Evolutionary conservation across 2,888 invertebrate genomes (phyloP), one percentile per base, ranked within the genome.

Genomic region (Sinelater perroti): DNA sequence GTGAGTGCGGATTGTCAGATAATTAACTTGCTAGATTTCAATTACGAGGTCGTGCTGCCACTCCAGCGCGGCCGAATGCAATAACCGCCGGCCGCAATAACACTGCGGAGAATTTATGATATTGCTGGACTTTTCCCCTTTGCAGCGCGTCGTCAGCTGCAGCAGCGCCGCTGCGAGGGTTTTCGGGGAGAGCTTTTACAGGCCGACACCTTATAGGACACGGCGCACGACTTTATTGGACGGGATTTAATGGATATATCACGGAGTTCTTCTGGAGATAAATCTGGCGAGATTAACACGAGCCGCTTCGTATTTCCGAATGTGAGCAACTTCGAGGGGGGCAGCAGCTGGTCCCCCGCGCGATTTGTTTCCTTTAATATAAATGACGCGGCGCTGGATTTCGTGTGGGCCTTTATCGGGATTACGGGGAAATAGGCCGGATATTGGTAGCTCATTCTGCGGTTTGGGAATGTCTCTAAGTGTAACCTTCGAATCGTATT

Each of bases 21-120:
- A 40, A 40, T 40, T 40, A 40, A 40, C 40, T 40, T 10, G 21
- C 24, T 40, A 40, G 40, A 40, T 40, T 40, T 40, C 40, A 40
- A 40, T 40, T 40, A 40, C 24, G 40, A 14, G 40, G 40, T 40
- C 40, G 40, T 24, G 21, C 24, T 16, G 24, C 40, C 40, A 14
- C 40, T 13, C 14, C 24, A 40, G 24, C 24, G 40, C 14, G 40
- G 21, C 24, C 14, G 8, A 40, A 40, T 24, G 40, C 24, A 40
- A 40, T 40, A 40, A 24, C n/a, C 4, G n/a, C n/a, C n/a, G 38
- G 10, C 10, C 20, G 8, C n/a, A 18, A n/a, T 20, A 36, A 36
- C 2, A 17, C n/a, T 20, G 6, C 11, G 10, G 38, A 3, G 1
- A 20, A 13, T 20, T 38, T n/a, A n/a, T n/a, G n/a, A n/a, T n/a